Evolutionary conservation across 2,888 invertebrate genomes (phyloP), one percentile per base, ranked within the genome.

Genomic region (Latrodectus elegans): DNA sequence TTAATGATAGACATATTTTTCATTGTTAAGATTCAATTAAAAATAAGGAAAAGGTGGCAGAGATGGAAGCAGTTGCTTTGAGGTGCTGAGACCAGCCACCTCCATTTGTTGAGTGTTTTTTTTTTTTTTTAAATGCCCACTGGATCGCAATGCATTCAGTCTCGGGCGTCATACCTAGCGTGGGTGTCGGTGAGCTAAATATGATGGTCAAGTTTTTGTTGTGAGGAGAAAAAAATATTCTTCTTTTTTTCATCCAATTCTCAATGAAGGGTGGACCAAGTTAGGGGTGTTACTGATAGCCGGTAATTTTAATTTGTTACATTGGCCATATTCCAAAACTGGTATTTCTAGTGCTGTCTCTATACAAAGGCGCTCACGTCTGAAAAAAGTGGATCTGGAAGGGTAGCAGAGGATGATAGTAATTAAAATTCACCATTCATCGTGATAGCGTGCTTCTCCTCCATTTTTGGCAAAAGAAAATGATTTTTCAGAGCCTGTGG

Each of bases 271-370:
- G 14, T 14, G 38, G 53, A 78, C 49, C 49, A 64, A 52, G 76
- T 67, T 73, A 70, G 64, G 82, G 82, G 82, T 82, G 82, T 82
- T 60, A 49, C 75, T 67, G 65, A 77, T 74, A 74, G 82, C 52
- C 82, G 82, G 72, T 53, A 38, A 71, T 78, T 84, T 84, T 78
- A 84, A 78, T 78, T 84, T 78, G 77, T 84, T 77, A 77, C 84
- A 72, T 65, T 65, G 75, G 49, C 68, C 38, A 51, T 51, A 26
- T 64, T 76, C 67, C 26, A 64, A 82, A 83, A 84, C 84, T 84
- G 84, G 84, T 84, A 84, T 84, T 84, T 84, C 84, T 65, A 67
- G 84, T 78, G 49, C 51, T 3, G 60, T 17, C 26, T 17, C 26
- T 67, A 22, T 17, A 74, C 81, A 81, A 73, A 67, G 74, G 81